A percentile compares a stretch with the other conserved stretches of the same genome.
Evolutionary conservation across 2,113 vertebrate species (phyloP).

Genomic region (Hirundichthys speculiger): DNA sequence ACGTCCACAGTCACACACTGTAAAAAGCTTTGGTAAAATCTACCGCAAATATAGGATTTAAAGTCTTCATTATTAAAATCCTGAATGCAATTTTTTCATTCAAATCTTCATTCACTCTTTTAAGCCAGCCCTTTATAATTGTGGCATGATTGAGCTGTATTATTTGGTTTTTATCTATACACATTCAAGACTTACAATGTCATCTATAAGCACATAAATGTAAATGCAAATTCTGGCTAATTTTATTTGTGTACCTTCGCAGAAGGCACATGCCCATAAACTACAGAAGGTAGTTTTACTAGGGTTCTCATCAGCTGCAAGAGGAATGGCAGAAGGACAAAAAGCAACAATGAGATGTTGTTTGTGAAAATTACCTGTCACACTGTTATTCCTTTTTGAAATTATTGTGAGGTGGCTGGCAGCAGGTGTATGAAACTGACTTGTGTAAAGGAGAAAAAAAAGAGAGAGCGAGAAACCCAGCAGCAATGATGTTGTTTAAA

Average conservation of each 20-base stretch:
- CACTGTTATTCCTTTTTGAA: neutral
- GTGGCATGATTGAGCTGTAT: constrained; percentile 18
- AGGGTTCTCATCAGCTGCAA: constrained; percentile 17
- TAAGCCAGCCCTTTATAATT: constrained; percentile 4
- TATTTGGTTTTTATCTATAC: too few relatives aligned
- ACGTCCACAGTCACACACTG: too few relatives aligned
- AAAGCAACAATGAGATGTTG: constrained; percentile 11
- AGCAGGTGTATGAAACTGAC: constrained; percentile 3
- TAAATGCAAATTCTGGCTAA: too few relatives aligned
- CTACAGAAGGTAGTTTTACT: constrained; percentile 39
- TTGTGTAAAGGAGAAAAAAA: neutral
- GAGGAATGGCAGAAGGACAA: constrained; percentile 21
- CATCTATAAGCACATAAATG: too few relatives aligned
- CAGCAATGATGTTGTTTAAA: neutral
- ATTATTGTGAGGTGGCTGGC: neutral
- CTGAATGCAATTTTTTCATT: too few relatives aligned
- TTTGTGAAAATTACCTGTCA: constrained; percentile 9
- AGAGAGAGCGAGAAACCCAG: too few relatives aligned
- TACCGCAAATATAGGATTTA: too few relatives aligned
- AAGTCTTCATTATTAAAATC: too few relatives aligned
- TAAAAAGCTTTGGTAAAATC: too few relatives aligned
- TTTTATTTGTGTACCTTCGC: constrained; percentile 51
- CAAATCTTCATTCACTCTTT: neutral
- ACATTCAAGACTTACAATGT: too few relatives aligned
- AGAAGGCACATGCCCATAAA: constrained; percentile 18